Evolutionary conservation across 2,113 vertebrate species (phyloP), one percentile per base, ranked within the genome.

Genomic region (Xenus cinereus): DNA sequence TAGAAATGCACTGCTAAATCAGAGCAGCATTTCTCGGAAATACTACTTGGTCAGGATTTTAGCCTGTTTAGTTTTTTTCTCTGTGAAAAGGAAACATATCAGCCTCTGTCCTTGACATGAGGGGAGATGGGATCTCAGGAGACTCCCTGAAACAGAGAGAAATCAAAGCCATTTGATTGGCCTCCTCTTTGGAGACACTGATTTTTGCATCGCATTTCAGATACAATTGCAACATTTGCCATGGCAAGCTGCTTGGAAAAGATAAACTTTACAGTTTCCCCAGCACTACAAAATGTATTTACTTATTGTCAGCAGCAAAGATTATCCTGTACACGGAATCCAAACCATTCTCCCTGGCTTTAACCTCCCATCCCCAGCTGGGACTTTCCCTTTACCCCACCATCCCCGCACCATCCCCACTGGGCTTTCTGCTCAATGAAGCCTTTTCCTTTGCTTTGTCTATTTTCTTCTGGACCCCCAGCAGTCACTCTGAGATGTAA

Each of bases 201-300:
- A 82, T 73, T 94, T 75, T 64, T 68, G 57, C 81, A 5, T 15
- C 14, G 16, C 32, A 8, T 62, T 87, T 92, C 78, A 90, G 93
- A 96, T 86, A 86, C 51, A 92, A 28, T 92, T 96, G 97, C 91
- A 97, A 97, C 90, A 93, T 75, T 93, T 90, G 66, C 85, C 62
- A 27, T 1, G 2, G 59, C 75, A 89, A 89, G 81, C 66, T 60
- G 45, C 91, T 92, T 12, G 54, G 75, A 43, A 85, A 85, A 92
- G 96, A 96, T 92, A 92, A 89, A 74, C 54, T 63, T 46, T 30
- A 37, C 7, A 41, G 51, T 66, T 78, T 79, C 92, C 48, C 50
- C 62, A 53, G 20, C 37, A 24, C 69, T 27, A 78, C 50, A 72
- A 83, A 96, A 94, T 90, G 89, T 89, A 87, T 75, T 93, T 35